A percentile compares a stretch with the other conserved stretches of the same genome.
Conservation (phyloP, 1,140 invertebrate genomes). For the silkworm (Bombyx mori) region DNA sequence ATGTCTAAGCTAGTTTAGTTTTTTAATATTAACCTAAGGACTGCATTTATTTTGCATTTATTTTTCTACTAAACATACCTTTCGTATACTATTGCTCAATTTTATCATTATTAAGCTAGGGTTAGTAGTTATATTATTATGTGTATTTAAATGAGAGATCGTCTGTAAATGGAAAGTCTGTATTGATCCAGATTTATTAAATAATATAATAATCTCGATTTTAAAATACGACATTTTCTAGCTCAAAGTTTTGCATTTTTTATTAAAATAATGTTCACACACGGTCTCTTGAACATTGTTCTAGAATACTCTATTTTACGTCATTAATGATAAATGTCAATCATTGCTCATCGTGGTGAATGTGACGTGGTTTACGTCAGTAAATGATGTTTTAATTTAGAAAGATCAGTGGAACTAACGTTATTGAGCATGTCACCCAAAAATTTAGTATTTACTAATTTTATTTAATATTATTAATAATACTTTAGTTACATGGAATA, state of each 20-base stretch:
- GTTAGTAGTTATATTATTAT: background rate
- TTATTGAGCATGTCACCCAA: conserved; percentile 45
- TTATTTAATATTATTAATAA: conserved; percentile 27
- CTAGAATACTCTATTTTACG: too few relatives aligned
- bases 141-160: background rate
- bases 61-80: conserved; percentile 1
- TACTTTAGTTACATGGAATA: conserved; percentile 29
- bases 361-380: too few relatives aligned
- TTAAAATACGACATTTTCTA: too few relatives aligned
- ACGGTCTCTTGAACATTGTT: too few relatives aligned
- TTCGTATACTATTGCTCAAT: background rate
- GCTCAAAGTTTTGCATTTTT: too few relatives aligned
- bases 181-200: too few relatives aligned
- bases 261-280: too few relatives aligned
- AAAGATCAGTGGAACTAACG: background rate
- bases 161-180: too few relatives aligned
- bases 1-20: conserved; percentile 2
- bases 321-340: too few relatives aligned
- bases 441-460: conserved; percentile 58
- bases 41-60: conserved; percentile 2
- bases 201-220: too few relatives aligned
- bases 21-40: background rate
- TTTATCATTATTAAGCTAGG: background rate
- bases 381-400: background rate
- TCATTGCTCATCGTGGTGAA: too few relatives aligned